Conservation (phyloP, 2,113 vertebrate genomes). For the Chloroceryle aenea region DNA sequence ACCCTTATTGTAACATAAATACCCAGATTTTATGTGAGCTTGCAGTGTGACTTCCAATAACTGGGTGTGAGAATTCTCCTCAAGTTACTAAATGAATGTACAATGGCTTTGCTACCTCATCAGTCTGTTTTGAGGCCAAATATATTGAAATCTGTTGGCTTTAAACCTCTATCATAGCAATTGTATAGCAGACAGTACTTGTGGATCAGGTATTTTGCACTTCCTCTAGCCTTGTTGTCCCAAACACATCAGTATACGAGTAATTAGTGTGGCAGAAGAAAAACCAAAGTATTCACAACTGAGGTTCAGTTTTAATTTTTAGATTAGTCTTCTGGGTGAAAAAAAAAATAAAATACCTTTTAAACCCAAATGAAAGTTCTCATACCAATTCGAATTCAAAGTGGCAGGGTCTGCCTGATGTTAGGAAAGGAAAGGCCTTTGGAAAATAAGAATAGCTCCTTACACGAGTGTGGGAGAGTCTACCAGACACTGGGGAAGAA, state of each 20-base stretch:
- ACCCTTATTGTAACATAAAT: background rate
- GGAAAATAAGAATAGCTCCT: background rate
- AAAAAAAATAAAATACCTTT: fast-evolving
- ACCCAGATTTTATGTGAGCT: background rate
- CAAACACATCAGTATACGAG: background rate
- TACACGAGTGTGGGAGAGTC: background rate
- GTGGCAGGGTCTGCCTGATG: background rate
- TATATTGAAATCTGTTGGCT: background rate
- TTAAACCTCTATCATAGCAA: background rate
- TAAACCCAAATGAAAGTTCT: background rate
- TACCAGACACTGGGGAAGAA: background rate
- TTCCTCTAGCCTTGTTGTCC: background rate
- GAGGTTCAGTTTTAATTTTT: background rate
- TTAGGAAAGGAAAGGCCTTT: background rate
- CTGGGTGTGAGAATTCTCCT: background rate
- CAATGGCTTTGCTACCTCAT: background rate
- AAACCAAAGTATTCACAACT: background rate
- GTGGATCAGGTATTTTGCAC: background rate
- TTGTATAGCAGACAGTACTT: background rate
- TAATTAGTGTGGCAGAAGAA: background rate
- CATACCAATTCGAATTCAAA: background rate
- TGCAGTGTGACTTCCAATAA: background rate
- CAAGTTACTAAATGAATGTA: background rate
- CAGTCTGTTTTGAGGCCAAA: background rate
- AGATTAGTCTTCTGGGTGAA: background rate